Conservation (phyloP, 1,140 invertebrate genomes). For the Phortica variegata region DNA sequence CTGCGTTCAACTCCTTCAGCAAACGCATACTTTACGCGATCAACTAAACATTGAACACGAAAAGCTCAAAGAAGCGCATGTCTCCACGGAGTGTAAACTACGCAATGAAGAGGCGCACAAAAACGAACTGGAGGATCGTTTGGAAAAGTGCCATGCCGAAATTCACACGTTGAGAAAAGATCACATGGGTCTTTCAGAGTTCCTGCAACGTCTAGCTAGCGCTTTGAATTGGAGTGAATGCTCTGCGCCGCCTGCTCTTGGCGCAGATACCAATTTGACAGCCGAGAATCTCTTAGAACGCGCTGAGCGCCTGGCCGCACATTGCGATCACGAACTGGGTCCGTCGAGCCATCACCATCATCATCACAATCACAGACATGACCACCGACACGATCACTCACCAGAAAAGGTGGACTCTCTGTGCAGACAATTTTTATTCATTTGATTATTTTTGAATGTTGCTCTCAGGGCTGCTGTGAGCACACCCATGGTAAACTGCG, state of each 20-base stretch:
- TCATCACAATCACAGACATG: conserved; percentile 13
- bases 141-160: conserved; percentile 73
- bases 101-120: conserved; percentile 71
- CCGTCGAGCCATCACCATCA: conserved; percentile 26
- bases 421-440: background rate
- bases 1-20: conserved; percentile 57
- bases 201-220: conserved; percentile 66
- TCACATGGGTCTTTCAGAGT: conserved; percentile 48
- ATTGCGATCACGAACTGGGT: conserved; percentile 62
- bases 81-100: conserved; percentile 64
- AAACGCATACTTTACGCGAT: conserved; percentile 70
- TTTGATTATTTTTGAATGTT: background rate
- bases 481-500: conserved; percentile 60
- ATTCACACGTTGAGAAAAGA: conserved; percentile 59
- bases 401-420: background rate
- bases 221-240: conserved; percentile 56
- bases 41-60: conserved; percentile 65
- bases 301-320: conserved; percentile 70
- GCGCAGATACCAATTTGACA: conserved; percentile 75
- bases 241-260: conserved; percentile 60
- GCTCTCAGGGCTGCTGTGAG: conserved; percentile 15
- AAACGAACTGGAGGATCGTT: conserved; percentile 64
- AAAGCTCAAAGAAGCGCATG: conserved; percentile 66
- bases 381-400: conserved; percentile 20
- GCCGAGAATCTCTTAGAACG: conserved; percentile 74